These are phyloP conservation scores for Alsophila aescularia DNA, from an alignment of 2,888 invertebrate species.

Conservation along the genomic window DNA sequence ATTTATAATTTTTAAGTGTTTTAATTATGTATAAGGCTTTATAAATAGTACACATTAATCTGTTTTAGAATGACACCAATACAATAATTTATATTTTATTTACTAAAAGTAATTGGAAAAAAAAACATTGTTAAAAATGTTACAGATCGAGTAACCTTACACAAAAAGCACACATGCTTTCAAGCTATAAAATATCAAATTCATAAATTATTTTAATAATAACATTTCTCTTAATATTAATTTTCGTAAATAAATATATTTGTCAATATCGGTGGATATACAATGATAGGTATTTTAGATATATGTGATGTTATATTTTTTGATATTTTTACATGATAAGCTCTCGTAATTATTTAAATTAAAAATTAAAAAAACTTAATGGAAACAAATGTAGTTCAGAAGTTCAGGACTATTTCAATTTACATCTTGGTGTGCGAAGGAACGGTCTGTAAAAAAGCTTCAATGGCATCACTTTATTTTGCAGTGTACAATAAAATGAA, in stretches of 20 bases:
- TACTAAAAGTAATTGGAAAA: too few species aligned
- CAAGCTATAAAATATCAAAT: conserved; percentile 14
- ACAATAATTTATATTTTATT: too few species aligned
- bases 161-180: conserved; percentile 6
- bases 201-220: conserved; percentile 22
- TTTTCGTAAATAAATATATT: conserved; percentile 31
- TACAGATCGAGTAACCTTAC: conserved; percentile 16
- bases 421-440: too few species aligned
- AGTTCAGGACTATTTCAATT: too few species aligned
- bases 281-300: conserved; percentile 27
- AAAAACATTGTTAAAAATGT: too few species aligned
- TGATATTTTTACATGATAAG: conserved; percentile 6
- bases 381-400: too few species aligned
- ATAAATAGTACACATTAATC: neutral
- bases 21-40: neutral
- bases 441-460: too few species aligned
- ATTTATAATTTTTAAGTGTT: neutral
- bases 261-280: conserved; percentile 42
- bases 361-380: too few species aligned
- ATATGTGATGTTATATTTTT: conserved; percentile 18
- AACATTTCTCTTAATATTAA: conserved; percentile 16
- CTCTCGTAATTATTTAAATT: neutral
- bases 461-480: too few species aligned
- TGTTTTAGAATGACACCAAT: too few species aligned
- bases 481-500: too few species aligned